Base-by-base conservation (phyloP, 2,113 vertebrate genomes). In the Gorsachius goisagi region DNA sequence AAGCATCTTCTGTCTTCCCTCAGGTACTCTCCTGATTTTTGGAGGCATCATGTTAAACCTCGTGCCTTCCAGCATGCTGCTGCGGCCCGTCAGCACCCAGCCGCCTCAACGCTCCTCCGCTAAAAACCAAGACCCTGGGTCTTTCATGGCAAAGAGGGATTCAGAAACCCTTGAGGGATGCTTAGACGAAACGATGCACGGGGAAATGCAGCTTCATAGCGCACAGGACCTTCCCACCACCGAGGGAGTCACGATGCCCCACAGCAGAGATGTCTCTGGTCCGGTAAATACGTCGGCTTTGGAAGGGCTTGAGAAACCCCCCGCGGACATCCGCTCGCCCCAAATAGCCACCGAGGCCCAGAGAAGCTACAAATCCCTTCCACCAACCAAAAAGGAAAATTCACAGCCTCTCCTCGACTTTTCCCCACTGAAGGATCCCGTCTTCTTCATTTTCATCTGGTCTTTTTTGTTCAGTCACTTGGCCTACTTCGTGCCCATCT, bases 391-490 rank as follows among this genome's bases (percentile, higher is more conserved):
- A 6, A 72, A 87, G 28, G 73, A 30, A 32, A 55, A 35, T 64
- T 2, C 28, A 4, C 82, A 95, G 68, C 97, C 95, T 30, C 89
- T 99, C 33, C 94, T 99, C 28, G 98, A 99, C 88, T 97, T 98
- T 72, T 99, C 99, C 37, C 97, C 99, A 0, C 94, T 99, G 50
- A 99, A 97, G 97, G 98, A 99, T 89, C 99, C 99, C 5, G 90
- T 99, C 91, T 99, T 99, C 94, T 99, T 97, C 90, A 98, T 99
- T 90, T 99, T 99, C 96, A 99, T 99, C 1, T 99, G 99, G 98
- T 99, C 99, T 18, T 95, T 99, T 87, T 94, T 99, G 56, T 99
- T 99, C 97, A 99, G 99, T 94, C 99, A 99, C 95, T 44, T 99
- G 91, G 99, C 98, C 30, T 99, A 99, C 91, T 99, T 99, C 35